Evolutionary conservation across 2,888 invertebrate species (phyloP).

Genomic region (Oithona nana): DNA sequence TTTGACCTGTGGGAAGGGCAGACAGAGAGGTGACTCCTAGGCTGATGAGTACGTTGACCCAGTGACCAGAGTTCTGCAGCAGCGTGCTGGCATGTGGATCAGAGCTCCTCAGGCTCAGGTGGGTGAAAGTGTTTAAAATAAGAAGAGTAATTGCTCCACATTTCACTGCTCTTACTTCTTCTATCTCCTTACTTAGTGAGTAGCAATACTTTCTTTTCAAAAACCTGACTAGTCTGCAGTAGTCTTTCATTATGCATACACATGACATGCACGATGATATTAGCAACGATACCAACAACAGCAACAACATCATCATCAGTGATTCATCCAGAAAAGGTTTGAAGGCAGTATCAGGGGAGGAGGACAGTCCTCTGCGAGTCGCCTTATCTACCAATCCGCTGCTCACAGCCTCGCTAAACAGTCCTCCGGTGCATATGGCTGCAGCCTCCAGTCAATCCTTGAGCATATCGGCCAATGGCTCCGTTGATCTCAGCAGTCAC

Average conservation of each 20-base stretch:
- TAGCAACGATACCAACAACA: neutral
- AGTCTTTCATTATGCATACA: too few species aligned
- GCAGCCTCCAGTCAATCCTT: too few species aligned
- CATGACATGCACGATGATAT: neutral
- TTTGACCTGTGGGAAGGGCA: neutral
- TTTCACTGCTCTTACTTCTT: neutral
- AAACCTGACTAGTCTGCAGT: neutral
- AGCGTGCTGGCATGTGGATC: too few species aligned
- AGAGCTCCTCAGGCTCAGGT: too few species aligned
- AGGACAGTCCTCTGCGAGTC: too few species aligned
- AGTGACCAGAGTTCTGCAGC: too few species aligned
- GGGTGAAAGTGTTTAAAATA: neutral
- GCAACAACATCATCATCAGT: neutral
- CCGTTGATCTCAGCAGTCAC: neutral
- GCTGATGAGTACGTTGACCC: neutral
- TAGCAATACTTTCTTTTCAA: too few species aligned
- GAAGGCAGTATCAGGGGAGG: too few species aligned
- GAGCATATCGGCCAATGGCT: too few species aligned
- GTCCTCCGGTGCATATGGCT: constrained; percentile 9
- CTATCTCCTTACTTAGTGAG: neutral
- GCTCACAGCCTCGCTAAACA: constrained; percentile 10
- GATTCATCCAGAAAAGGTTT: neutral
- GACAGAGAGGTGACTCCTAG: neutral
- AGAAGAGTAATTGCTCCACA: neutral
- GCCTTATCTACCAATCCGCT: constrained; percentile 4